A percentile compares a stretch with the other conserved stretches of the same genome.
Conservation (phyloP, 2,888 invertebrate genomes). For the Drosophila phalerata region DNA sequence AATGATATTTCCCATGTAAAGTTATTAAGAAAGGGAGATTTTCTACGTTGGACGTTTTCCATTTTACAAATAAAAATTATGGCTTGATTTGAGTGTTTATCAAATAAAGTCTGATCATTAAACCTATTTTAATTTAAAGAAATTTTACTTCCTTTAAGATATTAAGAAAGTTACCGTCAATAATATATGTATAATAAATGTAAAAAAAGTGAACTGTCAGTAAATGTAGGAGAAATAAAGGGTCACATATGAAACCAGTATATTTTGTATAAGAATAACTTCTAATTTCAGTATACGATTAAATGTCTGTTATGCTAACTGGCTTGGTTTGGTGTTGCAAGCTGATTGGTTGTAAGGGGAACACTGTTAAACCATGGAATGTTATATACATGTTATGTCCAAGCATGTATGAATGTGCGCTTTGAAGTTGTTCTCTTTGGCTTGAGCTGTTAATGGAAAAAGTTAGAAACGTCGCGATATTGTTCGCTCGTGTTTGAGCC, state of each 20-base stretch:
- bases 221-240: background rate
- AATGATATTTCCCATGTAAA: too few relatives aligned
- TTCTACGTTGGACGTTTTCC: too few relatives aligned
- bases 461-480: constrained; percentile 15
- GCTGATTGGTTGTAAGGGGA: constrained; percentile 1
- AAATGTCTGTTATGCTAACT: background rate
- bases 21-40: too few relatives aligned
- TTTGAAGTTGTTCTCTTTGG: constrained; percentile 31
- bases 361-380: background rate
- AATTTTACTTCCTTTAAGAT: too few relatives aligned
- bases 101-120: too few relatives aligned
- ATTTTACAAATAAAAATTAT: too few relatives aligned
- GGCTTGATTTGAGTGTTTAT: too few relatives aligned
- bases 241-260: background rate
- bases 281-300: background rate
- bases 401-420: constrained; percentile 9
- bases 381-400: too few relatives aligned
- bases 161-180: too few relatives aligned
- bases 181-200: too few relatives aligned
- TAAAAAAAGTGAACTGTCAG: background rate
- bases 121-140: too few relatives aligned
- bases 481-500: constrained; percentile 49
- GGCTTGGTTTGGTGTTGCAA: constrained; percentile 8
- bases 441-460: constrained; percentile 25
- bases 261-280: background rate